phyloP scores from a whole-genome alignment of 2,113 vertebrate genomes.

The Haplotaxodon microlepis region DNA sequence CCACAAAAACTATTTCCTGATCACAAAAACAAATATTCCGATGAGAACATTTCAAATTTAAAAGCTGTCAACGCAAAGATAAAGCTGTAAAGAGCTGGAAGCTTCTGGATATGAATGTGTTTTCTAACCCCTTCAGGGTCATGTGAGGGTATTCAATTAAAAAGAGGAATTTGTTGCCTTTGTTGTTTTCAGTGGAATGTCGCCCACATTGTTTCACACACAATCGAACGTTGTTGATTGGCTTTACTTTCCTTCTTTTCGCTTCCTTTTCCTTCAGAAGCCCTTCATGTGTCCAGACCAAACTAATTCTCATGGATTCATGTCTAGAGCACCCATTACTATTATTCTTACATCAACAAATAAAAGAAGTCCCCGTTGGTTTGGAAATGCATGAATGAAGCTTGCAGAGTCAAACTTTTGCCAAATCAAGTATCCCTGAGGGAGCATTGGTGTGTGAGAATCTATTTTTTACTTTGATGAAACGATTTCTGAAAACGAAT shows the following conservation, averaged over 20 bases:
- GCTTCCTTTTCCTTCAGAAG: slow-evolving; percentile 33
- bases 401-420: background rate
- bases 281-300: slow-evolving; percentile 34
- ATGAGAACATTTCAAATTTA: background rate
- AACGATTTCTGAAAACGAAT: background rate
- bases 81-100: slow-evolving; percentile 16
- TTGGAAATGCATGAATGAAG: slow-evolving; percentile 9
- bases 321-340: background rate
- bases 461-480: slow-evolving; percentile 3
- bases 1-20: background rate
- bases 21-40: background rate
- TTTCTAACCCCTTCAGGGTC: slow-evolving; percentile 18
- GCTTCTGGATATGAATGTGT: slow-evolving; percentile 23
- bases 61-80: background rate
- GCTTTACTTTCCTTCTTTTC: slow-evolving; percentile 13
- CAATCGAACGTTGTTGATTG: slow-evolving; percentile 41
- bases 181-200: slow-evolving; percentile 56
- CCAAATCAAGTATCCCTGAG: background rate
- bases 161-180: slow-evolving; percentile 57
- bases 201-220: slow-evolving; percentile 52
- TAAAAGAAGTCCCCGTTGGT: background rate
- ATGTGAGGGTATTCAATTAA: slow-evolving; percentile 33
- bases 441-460: background rate
- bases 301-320: slow-evolving; percentile 17
- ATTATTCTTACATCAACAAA: slow-evolving; percentile 5